Conservation (phyloP, 2,888 invertebrate species). For the Danaus chrysippus region DNA sequence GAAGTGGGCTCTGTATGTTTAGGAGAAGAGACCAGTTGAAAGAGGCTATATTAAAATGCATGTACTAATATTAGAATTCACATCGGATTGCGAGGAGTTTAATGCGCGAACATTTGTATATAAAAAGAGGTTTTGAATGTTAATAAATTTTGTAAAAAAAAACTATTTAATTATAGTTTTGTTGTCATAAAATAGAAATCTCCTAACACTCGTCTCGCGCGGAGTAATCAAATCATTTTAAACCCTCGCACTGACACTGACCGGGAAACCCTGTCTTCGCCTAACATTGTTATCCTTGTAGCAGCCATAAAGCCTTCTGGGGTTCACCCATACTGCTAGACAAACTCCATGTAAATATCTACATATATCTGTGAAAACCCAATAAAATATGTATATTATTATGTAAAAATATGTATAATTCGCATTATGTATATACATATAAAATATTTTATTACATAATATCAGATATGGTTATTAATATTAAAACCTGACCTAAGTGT, state of each 20-base stretch:
- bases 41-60: too few relatives aligned
- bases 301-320: constrained; percentile 1
- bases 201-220: background rate
- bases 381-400: constrained; percentile 1
- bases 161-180: too few relatives aligned
- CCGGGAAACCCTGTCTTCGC: constrained; percentile 1
- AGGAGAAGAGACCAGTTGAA: too few relatives aligned
- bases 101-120: too few relatives aligned
- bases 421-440: background rate
- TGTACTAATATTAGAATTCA: too few relatives aligned
- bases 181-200: too few relatives aligned
- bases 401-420: background rate
- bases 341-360: background rate
- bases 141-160: too few relatives aligned
- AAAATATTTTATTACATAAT: constrained; percentile 1
- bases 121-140: too few relatives aligned
- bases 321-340: constrained; percentile 1
- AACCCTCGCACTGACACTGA: background rate
- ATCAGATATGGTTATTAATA: background rate
- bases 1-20: too few relatives aligned
- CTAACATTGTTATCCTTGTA: background rate
- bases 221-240: background rate
- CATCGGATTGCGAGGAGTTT: too few relatives aligned
- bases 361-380: background rate
- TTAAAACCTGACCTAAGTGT: background rate